Base-by-base conservation (phyloP, 2,797 vertebrate species). In the Helarctos malayanus region DNA sequence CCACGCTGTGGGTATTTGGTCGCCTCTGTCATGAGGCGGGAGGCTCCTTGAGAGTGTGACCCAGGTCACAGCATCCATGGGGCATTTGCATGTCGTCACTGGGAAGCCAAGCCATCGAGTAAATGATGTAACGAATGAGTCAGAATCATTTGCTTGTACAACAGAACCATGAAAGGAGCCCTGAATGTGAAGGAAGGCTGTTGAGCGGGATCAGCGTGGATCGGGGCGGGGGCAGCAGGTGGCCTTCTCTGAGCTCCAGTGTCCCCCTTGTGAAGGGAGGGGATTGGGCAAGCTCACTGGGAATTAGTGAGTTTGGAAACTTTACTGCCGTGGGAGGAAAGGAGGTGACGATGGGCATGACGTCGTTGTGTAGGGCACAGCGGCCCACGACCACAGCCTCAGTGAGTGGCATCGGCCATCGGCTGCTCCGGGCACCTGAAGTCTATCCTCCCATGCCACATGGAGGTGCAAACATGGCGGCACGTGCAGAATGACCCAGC, bases 401-500 rank as follows among this genome's bases (percentile, higher is more conserved):
- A 7, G 69, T 7, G 41, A 73, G 38, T 23, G 23, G 27, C 41
- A 4, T 5, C 2, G 0, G 71, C 41, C 21, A 1, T 2, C 14
- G 6, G 41, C 41, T 15, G 13, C 71, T 73, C 71, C 35, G 2
- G 69, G 13, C 69, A 14, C 3, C 3, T 8, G 71, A 45, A 15
- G 7, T 16, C 14, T 3, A 15, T 29, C 25, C 25, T 3, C 3
- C 41, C 38, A 4, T 13, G 25, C 23, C 23, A 16, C 15, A 1
- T 15, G 1, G 18, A 4, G 49, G 15, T 14, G 35, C n/a, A 32
- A 14, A 21, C 65, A 15, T 23, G 19, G 19, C 2, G 1, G 38
- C n/a, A 32, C 0, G 3, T 0, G 4, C 35, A 5, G 12, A 56
- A 63, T 13, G 25, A 27, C 3, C 0, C 0, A 25, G 27, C 54